phyloP scores from a whole-genome alignment of 2,797 vertebrate species.

The Lagorchestes hirsutus region DNA sequence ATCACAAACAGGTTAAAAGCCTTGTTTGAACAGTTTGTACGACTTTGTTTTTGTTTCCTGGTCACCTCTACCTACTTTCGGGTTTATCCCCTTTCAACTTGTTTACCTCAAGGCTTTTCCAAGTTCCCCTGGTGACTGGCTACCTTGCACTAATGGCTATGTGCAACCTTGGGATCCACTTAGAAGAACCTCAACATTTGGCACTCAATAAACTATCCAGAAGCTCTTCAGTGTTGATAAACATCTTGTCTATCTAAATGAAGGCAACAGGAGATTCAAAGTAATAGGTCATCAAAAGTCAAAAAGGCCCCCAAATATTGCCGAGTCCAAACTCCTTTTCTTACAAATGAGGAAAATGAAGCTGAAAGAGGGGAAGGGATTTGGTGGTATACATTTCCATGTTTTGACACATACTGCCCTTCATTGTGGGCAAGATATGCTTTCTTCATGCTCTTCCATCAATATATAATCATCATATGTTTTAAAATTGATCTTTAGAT shows the following conservation, averaged over 20 bases:
- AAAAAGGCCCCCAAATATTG: not conserved
- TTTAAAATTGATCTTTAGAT: not conserved
- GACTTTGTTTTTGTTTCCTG: constrained; percentile 56
- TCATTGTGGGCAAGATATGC: not conserved
- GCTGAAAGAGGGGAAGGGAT: not conserved
- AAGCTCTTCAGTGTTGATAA: not conserved
- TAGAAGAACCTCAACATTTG: not conserved
- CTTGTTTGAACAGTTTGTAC: constrained; percentile 62
- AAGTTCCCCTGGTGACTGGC: constrained; percentile 25
- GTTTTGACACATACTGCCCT: not conserved
- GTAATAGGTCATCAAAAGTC: not conserved
- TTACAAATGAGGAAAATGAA: not conserved
- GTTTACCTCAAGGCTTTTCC: constrained; percentile 45
- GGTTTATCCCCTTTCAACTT: not conserved
- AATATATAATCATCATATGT: not conserved
- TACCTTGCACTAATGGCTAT: not conserved
- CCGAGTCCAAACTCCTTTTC: not conserved
- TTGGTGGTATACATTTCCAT: not conserved
- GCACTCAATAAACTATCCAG: not conserved
- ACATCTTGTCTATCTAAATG: not conserved
- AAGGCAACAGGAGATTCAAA: not conserved
- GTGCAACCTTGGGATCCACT: not conserved
- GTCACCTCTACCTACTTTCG: not conserved
- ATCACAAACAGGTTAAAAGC: constrained; percentile 68
- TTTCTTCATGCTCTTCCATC: not conserved